Evolutionary conservation across 2,113 vertebrate species (phyloP), one percentile per base, ranked within the genome.

Genomic region (Spizaetus ornatus): DNA sequence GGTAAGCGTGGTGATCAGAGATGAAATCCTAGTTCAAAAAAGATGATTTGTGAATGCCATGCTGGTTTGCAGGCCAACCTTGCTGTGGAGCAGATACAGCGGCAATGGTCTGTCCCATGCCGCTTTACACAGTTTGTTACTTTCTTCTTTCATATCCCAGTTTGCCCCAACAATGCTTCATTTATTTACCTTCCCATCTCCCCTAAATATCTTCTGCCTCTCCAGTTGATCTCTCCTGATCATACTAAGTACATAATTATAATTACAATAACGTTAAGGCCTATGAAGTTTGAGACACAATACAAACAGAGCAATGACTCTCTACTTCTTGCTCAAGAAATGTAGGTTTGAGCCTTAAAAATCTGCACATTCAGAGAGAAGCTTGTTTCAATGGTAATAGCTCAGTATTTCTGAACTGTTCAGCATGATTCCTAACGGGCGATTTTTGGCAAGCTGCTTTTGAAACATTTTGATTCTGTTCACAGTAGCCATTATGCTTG

Each of bases 391-490:
- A 2, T 38, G 38, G 25, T 52, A 86, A 42, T 70, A 65, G 36
- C 23, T 71, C 69, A 34, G 43, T 88, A 74, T 96, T 93, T 97
- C 77, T 42, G 76, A 90, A 82, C 85, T 93, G 32, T 83, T 77
- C 4, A 5, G 61, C 63, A 11, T 65, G 40, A 55, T 86, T 95
- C 67, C 84, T 95, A 70, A 77, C 56, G 71, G 82, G 47, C 1
- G 8, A 48, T 79, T 90, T 93, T 71, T 93, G 52, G 84, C 84
- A 90, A 67, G 61, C 40, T 88, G 45, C 59, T 90, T 94, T 93
- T 59, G 81, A 95, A 43, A 62, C 1, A 3, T 80, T 96, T 93
- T 89, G 83, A 85, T 97, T 97, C 83, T 89, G 32, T 70, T 88
- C 77, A 48, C 69, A 52, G 43, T 78, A 89, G 40, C 48, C 62